Evolutionary conservation across 2,888 invertebrate genomes (phyloP).

Genomic region (Ectobius pallidus): DNA sequence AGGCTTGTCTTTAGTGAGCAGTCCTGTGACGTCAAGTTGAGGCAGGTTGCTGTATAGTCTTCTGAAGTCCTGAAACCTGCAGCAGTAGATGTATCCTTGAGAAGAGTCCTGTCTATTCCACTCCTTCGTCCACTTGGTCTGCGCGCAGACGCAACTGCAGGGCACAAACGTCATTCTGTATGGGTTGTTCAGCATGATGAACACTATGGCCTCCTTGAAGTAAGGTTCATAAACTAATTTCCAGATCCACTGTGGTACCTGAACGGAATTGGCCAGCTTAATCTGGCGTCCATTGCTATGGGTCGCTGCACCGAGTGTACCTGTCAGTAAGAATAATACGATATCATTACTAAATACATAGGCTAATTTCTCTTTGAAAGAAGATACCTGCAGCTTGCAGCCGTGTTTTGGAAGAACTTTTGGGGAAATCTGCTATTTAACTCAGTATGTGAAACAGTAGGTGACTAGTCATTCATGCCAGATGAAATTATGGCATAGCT

Average conservation of each 20-base stretch:
- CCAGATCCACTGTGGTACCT: not conserved
- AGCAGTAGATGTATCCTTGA: constrained; percentile 67
- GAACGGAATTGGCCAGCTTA: not conserved
- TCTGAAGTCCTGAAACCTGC: constrained; percentile 63
- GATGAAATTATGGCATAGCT: too few species aligned
- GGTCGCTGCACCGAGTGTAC: not conserved
- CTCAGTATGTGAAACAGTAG: too few species aligned
- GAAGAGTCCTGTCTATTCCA: constrained; percentile 61
- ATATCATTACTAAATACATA: too few species aligned
- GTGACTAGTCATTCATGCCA: too few species aligned
- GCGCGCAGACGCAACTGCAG: constrained; percentile 53
- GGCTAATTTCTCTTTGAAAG: too few species aligned
- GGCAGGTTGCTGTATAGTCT: constrained; percentile 61
- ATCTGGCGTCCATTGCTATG: not conserved
- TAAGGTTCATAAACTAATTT: constrained; percentile 17
- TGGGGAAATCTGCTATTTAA: too few species aligned
- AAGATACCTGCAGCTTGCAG: too few species aligned
- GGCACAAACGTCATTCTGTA: not conserved
- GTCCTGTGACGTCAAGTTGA: constrained; percentile 56
- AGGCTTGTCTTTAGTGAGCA: constrained; percentile 46
- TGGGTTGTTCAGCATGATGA: constrained; percentile 31
- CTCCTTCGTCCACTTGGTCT: constrained; percentile 58
- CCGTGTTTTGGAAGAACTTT: too few species aligned
- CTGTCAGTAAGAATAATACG: not conserved
- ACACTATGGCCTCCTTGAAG: constrained; percentile 10